These are phyloP conservation scores for Mus caroli DNA, from an alignment of 2,797 vertebrate species.

Conservation along the genomic window DNA sequence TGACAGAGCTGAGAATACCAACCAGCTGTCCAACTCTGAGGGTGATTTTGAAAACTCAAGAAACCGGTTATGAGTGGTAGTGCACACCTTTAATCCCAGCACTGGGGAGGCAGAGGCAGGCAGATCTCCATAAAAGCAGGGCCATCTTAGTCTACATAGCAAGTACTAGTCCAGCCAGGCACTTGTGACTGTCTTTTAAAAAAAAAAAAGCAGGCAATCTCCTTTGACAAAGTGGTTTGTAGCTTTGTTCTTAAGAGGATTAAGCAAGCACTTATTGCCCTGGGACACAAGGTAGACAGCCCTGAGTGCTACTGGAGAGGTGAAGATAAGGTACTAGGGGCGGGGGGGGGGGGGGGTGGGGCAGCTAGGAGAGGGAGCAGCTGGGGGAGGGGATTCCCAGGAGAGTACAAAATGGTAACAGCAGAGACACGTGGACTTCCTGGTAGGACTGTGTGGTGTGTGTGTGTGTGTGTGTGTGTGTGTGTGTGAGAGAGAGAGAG, in stretches of 20 bases:
- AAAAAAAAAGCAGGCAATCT: constrained; percentile 42
- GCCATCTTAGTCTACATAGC: neutral
- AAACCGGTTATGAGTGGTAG: neutral
- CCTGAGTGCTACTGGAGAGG: constrained; percentile 9
- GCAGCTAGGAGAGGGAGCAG: neutral
- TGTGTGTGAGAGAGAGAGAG: too few species aligned
- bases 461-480: too few species aligned
- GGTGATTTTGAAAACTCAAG: constrained; percentile 30
- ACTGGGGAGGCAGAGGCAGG: neutral
- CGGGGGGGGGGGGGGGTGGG: neutral
- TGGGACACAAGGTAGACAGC: constrained; percentile 4
- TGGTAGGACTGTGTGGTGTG: neutral
- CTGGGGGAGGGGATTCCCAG: neutral
- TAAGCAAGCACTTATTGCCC: constrained; percentile 51
- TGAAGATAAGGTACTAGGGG: constrained; percentile 22
- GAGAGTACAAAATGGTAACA: neutral
- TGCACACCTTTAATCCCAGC: neutral
- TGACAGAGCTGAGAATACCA: neutral
- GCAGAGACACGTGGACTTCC: neutral
- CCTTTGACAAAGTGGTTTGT: constrained; percentile 53
- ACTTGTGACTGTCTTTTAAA: neutral
- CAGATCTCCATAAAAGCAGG: neutral
- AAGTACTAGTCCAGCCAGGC: neutral
- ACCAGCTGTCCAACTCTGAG: neutral
- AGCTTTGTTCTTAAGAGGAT: constrained; percentile 56